These are phyloP conservation scores for Liparis tanakae DNA, from an alignment of 2,797 vertebrate species.

Conservation along the genomic window DNA sequence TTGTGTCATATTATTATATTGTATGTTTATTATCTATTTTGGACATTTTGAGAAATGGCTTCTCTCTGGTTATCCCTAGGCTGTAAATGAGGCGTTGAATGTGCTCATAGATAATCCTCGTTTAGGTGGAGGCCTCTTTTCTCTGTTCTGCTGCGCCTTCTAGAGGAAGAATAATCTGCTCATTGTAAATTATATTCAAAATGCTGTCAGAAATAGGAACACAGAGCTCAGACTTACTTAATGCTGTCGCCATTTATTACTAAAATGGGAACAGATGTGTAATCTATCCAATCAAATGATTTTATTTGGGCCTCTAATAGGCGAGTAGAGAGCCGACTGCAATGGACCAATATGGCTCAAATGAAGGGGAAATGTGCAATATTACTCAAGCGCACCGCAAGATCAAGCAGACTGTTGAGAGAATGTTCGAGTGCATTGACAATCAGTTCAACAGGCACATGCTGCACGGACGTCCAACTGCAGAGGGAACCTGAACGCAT, in stretches of 20 bases:
- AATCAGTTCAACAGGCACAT: constrained; percentile 82
- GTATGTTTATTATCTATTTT: constrained; percentile 69
- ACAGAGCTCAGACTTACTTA: constrained; percentile 84
- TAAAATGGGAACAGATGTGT: constrained; percentile 71
- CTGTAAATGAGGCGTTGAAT: constrained; percentile 79
- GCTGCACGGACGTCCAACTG: constrained; percentile 34
- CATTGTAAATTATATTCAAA: constrained; percentile 90
- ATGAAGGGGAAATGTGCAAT: constrained; percentile 88
- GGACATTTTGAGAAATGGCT: constrained; percentile 74
- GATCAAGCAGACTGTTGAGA: constrained; percentile 52
- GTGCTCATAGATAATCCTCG: constrained; percentile 73
- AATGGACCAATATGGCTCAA: constrained; percentile 86
- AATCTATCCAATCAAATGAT: constrained; percentile 81
- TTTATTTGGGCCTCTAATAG: constrained; percentile 76
- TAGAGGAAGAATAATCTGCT: constrained; percentile 60
- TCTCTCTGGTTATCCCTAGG: constrained; percentile 64
- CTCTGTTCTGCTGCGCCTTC: constrained; percentile 62
- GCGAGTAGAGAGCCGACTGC: constrained; percentile 83
- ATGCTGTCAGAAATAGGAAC: constrained; percentile 82
- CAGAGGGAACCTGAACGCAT: constrained; percentile 25
- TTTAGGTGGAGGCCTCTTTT: constrained; percentile 57
- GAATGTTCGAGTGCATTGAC: constrained; percentile 80
- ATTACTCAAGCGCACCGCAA: constrained; percentile 75
- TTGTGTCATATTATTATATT: constrained; percentile 70
- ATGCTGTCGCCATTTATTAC: constrained; percentile 82